These are phyloP conservation scores for Platycercus adscitus DNA, from an alignment of 2,113 vertebrate genomes.

Conservation along the genomic window DNA sequence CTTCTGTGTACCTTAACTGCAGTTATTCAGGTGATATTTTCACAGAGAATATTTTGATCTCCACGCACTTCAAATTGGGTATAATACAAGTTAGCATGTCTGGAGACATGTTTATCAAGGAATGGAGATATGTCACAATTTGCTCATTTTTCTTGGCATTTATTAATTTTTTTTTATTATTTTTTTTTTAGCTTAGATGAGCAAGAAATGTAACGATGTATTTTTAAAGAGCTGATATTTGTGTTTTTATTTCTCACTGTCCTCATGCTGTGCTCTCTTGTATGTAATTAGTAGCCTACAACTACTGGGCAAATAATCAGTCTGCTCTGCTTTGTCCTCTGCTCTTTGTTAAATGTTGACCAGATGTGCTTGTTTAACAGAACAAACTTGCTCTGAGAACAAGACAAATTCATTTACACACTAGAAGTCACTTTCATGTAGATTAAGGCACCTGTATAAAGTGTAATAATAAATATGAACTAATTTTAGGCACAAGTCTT, in stretches of 20 bases:
- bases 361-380: not conserved
- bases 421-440: not conserved
- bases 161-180: not conserved
- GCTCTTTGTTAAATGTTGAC: slow-evolving; percentile 26
- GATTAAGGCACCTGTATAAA: not conserved
- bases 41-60: not conserved
- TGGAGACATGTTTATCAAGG: not conserved
- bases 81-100: not conserved
- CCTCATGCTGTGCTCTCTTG: not conserved
- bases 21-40: not conserved
- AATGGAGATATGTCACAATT: not conserved
- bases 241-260: not conserved
- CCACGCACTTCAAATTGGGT: not conserved
- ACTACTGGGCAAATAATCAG: not conserved
- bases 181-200: not conserved
- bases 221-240: not conserved
- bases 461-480: not conserved
- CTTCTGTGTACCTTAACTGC: not conserved
- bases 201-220: not conserved
- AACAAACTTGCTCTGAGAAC: not conserved
- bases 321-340: not conserved
- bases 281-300: not conserved
- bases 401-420: not conserved
- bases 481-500: not conserved
- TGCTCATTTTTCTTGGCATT: not conserved